Conservation (phyloP, 2,797 vertebrate species). For the Pseudomugil tenellus region DNA sequence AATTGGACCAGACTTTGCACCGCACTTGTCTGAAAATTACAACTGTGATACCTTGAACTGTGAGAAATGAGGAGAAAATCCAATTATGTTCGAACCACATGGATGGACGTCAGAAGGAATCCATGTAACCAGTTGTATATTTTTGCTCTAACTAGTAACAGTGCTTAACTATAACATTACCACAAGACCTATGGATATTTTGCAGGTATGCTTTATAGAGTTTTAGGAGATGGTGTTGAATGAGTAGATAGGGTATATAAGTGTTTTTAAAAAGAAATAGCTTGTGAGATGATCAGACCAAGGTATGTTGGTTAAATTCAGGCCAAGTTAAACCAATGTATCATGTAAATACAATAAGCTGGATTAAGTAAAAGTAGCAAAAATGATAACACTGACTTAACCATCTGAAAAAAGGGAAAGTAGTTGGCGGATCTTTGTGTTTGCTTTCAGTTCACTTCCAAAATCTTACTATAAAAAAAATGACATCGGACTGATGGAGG, state of each 20-base stretch:
- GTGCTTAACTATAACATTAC: slow-evolving; percentile 61
- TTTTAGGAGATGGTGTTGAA: slow-evolving; percentile 15
- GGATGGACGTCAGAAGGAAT: slow-evolving; percentile 57
- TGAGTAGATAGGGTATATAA: slow-evolving; percentile 5
- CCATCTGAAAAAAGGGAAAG: background rate
- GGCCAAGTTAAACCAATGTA: slow-evolving; percentile 16
- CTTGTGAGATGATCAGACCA: slow-evolving; percentile 2
- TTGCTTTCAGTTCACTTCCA: background rate
- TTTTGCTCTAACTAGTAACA: slow-evolving; percentile 70
- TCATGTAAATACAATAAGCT: slow-evolving; percentile 5
- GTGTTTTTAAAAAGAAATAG: too few relatives aligned
- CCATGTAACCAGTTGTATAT: slow-evolving; percentile 75
- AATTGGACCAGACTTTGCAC: slow-evolving; percentile 92
- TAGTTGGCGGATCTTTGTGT: background rate
- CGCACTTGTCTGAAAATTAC: slow-evolving; percentile 89
- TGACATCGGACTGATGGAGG: background rate
- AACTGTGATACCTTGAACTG: slow-evolving; percentile 68
- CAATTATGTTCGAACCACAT: slow-evolving; percentile 73
- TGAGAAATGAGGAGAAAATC: slow-evolving; percentile 73
- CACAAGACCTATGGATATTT: slow-evolving; percentile 45
- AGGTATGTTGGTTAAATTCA: slow-evolving; percentile 29
- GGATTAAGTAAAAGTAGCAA: background rate
- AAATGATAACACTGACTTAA: background rate
- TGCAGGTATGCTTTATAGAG: slow-evolving; percentile 26
- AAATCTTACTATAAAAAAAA: background rate